Evolutionary conservation across 2,888 invertebrate genomes (phyloP).

Genomic region (Schizaphis graminum): DNA sequence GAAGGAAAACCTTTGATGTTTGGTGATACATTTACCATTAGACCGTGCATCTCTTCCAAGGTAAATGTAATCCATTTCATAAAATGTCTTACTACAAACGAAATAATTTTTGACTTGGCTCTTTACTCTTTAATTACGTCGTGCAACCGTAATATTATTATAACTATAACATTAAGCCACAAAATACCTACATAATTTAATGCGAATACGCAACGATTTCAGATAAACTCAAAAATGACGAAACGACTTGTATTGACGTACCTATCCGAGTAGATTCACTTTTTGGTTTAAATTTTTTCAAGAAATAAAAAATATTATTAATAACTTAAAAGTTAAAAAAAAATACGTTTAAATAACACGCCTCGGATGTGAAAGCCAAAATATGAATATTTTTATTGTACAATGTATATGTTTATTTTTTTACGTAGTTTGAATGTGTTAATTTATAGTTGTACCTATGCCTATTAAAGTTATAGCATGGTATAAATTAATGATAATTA

Average conservation of each 20-base stretch:
- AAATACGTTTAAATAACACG: not conserved
- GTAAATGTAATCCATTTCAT: not conserved
- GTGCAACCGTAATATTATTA: not conserved
- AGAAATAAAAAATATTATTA: not conserved
- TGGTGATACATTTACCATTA: slow-evolving; percentile 66
- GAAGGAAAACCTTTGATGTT: slow-evolving; percentile 67
- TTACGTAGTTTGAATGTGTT: not conserved
- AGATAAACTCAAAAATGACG: not conserved
- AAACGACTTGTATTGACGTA: not conserved
- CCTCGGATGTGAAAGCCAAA: not conserved
- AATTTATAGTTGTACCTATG: not conserved
- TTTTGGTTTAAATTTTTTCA: not conserved
- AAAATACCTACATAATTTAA: not conserved
- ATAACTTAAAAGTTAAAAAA: too few species aligned
- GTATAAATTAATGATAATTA: not conserved
- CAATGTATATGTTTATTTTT: not conserved
- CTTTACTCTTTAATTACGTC: not conserved
- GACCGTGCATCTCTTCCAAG: slow-evolving; percentile 60
- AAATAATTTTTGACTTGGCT: slow-evolving; percentile 6
- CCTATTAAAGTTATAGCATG: not conserved
- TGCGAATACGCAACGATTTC: not conserved
- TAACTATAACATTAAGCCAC: not conserved
- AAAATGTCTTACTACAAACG: not conserved
- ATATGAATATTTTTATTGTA: not conserved
- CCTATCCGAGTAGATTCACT: not conserved